Base-by-base conservation (phyloP, 2,797 vertebrate genomes). In the Malacoraja senta region DNA sequence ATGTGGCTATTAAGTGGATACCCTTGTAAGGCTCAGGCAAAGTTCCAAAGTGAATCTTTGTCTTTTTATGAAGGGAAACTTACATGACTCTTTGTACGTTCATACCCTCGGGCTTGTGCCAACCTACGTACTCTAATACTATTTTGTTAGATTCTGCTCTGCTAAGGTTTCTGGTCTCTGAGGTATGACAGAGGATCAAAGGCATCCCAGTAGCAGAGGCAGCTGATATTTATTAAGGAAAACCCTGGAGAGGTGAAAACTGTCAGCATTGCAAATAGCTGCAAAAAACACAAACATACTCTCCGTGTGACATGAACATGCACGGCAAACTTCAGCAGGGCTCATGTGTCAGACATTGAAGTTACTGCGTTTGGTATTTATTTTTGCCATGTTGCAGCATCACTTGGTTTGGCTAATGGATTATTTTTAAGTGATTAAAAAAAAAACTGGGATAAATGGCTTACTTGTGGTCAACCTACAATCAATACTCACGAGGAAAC, bases 171-270 rank as follows among this genome's bases (percentile, higher is more conserved):
- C 90, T 92, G 90, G 71, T 58, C 71, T 76, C 90, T 92, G 71
- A 92, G 38, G 90, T 92, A 74, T 58, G 90, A 76, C 71, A 92
- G 71, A 92, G 71, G 90, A 92, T 92, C 24, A 92, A 92, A 53
- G 71, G 17, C 35, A 92, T 92, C 71, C 90, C 71, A 92, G 21
- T 71, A 92, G 38, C 90, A 76, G 68, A 92, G 12, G 7, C 19
- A 92, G 90, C 32, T 76, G 38, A n/a, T 92, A 92, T 92, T 53
- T 76, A 76, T 76, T 53, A 76, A 53, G 35, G 24, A 74, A 92
- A 76, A n/a, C 38, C 71, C 71, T 53, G 38, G 71, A 92, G 71
- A 92, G 71, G 35, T 53, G 38, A 71, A 74, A 92, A 58, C 38
- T 76, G 90, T 58, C 71, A 76, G 29, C 38, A 74, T 29, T 92